Percentiles rank a stretch among this genome's conserved stretches.
Evolutionary conservation across 2,888 invertebrate genomes (phyloP).

Genomic region (Chrysolina haemoptera): DNA sequence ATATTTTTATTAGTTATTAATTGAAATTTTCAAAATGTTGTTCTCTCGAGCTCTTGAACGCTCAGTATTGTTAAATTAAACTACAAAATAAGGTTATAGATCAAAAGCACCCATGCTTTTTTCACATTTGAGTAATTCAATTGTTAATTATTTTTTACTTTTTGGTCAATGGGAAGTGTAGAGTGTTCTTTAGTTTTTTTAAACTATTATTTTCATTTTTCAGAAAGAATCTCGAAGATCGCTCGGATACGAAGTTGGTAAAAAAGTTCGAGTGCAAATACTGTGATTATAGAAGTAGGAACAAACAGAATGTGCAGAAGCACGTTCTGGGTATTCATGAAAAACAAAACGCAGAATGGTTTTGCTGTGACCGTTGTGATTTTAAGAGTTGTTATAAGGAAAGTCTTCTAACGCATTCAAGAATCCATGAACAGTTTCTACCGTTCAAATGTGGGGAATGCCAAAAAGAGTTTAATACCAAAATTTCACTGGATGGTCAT

Average conservation of each 20-base stretch:
- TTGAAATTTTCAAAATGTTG: no score
- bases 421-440: slow-evolving; percentile 8
- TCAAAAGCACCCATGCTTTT: no score
- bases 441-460: not conserved
- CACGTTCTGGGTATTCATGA: slow-evolving; percentile 26
- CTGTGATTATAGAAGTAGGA: not conserved
- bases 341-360: not conserved
- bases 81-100: no score
- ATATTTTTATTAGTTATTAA: no score
- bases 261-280: slow-evolving; percentile 1
- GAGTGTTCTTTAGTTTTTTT: no score
- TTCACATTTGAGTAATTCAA: no score
- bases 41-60: no score
- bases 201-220: no score
- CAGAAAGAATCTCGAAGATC: not conserved
- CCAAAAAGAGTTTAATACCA: not conserved
- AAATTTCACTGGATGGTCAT: slow-evolving; percentile 7
- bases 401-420: slow-evolving; percentile 6
- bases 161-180: no score
- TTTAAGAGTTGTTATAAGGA: not conserved
- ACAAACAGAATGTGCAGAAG: not conserved
- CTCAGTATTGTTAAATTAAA: no score
- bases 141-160: no score
- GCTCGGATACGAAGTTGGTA: not conserved
- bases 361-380: slow-evolving; percentile 17